Percentiles rank a stretch among this genome's conserved stretches.
These are phyloP conservation scores for Melanotaenia boesemani DNA, from an alignment of 2,797 vertebrate species.

Conservation along the genomic window DNA sequence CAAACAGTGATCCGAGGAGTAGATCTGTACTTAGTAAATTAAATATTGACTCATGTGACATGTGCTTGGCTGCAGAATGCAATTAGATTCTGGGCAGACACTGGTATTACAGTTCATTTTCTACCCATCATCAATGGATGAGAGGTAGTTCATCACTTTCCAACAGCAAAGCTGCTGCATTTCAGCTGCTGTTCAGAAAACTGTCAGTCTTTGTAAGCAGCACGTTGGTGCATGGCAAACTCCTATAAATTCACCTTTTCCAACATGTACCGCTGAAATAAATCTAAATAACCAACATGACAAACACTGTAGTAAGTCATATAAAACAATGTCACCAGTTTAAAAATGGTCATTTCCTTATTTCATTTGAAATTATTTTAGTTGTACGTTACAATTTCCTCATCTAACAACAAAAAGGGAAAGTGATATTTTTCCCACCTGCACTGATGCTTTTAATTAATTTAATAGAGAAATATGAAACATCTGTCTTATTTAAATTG, in stretches of 20 bases:
- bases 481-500: no score
- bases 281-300: conserved; percentile 19
- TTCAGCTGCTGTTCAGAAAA: conserved; percentile 50
- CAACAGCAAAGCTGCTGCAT: conserved; percentile 13
- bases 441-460: no score
- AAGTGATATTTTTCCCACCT: no score
- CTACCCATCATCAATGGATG: conserved; percentile 21
- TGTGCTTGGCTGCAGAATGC: conserved; percentile 38
- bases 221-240: conserved; percentile 2
- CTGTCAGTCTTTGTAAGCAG: conserved; percentile 18
- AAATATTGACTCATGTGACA: conserved; percentile 69
- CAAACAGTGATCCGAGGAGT: conserved; percentile 28
- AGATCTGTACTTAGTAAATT: conserved; percentile 68
- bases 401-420: no score
- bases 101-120: conserved; percentile 41
- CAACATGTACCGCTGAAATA: conserved; percentile 11
- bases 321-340: no score
- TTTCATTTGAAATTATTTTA: no score
- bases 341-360: no score
- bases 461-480: no score
- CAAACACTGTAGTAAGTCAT: neutral
- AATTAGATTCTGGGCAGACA: conserved; percentile 2
- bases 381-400: no score
- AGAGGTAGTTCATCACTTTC: conserved; percentile 56
- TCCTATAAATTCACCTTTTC: conserved; percentile 18